Evolutionary conservation across 1,140 invertebrate genomes (phyloP).

Genomic region (Coelopa frigida): DNA sequence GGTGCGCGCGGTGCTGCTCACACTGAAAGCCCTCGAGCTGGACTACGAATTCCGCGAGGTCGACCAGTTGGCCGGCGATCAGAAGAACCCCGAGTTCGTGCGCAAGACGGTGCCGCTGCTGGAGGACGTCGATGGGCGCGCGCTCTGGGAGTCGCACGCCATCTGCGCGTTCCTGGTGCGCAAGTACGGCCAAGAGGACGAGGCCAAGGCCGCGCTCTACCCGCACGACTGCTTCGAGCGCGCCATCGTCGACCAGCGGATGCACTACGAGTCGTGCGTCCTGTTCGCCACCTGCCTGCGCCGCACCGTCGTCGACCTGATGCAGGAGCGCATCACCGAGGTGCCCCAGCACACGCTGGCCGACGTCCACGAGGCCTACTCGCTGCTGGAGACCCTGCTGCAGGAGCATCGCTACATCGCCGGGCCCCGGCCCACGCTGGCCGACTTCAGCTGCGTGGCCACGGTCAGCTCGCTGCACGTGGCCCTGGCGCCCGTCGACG

Average conservation of each 20-base stretch:
- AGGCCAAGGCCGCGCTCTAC: too few species aligned
- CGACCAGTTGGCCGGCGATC: conserved; percentile 53
- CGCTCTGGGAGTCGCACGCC: conserved; percentile 54
- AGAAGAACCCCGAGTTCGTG: conserved; percentile 54
- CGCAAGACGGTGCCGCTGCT: conserved; percentile 53
- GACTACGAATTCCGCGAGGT: conserved; percentile 44
- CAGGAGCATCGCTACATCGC: conserved; percentile 45
- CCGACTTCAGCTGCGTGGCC: conserved; percentile 48
- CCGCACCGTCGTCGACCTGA: conserved; percentile 24
- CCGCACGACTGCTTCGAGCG: conserved; percentile 50
- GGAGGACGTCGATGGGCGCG: conserved; percentile 51
- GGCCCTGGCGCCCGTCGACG: conserved; percentile 27
- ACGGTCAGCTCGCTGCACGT: conserved; percentile 37
- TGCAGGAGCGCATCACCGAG: conserved; percentile 18
- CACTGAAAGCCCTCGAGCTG: conserved; percentile 43
- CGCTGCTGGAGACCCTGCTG: conserved; percentile 47
- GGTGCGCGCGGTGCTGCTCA: conserved; percentile 41
- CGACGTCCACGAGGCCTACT: conserved; percentile 46
- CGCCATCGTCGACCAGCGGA: conserved; percentile 50
- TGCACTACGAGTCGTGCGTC: conserved; percentile 56
- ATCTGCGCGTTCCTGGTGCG: conserved; percentile 53
- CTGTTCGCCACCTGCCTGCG: conserved; percentile 53
- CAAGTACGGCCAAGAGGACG: conserved; percentile 51
- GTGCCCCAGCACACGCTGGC: conserved; percentile 26
- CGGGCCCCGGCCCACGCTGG: conserved; percentile 51